Evolutionary conservation across 2,113 vertebrate species (phyloP).

Genomic region (Myodes glareolus): DNA sequence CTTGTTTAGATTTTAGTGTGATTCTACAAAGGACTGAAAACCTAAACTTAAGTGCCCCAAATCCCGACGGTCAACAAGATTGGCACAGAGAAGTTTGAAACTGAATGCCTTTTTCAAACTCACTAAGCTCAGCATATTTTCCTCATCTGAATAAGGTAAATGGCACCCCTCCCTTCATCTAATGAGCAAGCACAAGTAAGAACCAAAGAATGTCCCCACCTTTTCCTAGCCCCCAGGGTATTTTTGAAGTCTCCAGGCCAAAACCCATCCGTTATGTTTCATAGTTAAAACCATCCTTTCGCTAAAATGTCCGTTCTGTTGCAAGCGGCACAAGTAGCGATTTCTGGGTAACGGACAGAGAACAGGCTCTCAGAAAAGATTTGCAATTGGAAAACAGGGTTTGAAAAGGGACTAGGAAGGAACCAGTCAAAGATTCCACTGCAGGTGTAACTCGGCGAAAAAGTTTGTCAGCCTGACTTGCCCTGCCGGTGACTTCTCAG

Average conservation of each 20-base stretch:
- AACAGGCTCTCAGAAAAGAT: neutral
- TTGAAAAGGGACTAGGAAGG: slow-evolving; percentile 16
- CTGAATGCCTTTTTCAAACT: neutral
- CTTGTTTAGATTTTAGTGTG: slow-evolving; percentile 32
- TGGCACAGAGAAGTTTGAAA: neutral
- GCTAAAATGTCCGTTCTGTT: neutral
- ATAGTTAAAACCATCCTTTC: neutral
- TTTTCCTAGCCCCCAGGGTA: neutral
- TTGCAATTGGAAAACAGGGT: neutral
- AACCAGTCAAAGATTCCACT: neutral
- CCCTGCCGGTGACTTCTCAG: slow-evolving; percentile 79
- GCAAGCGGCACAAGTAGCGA: neutral
- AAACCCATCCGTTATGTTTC: neutral
- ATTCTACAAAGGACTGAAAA: slow-evolving; percentile 1
- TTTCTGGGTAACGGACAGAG: neutral
- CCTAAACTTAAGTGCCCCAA: neutral
- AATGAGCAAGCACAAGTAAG: slow-evolving; percentile 29
- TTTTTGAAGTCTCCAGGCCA: neutral
- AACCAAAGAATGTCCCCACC: neutral
- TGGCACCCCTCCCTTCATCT: neutral
- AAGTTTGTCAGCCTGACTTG: neutral
- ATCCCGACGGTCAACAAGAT: neutral
- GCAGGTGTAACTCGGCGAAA: neutral
- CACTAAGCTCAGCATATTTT: neutral
- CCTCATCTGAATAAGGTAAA: neutral